Evolutionary conservation across 2,888 invertebrate species (phyloP), one percentile per base, ranked within the genome.

Genomic region (Lasius platythorax): DNA sequence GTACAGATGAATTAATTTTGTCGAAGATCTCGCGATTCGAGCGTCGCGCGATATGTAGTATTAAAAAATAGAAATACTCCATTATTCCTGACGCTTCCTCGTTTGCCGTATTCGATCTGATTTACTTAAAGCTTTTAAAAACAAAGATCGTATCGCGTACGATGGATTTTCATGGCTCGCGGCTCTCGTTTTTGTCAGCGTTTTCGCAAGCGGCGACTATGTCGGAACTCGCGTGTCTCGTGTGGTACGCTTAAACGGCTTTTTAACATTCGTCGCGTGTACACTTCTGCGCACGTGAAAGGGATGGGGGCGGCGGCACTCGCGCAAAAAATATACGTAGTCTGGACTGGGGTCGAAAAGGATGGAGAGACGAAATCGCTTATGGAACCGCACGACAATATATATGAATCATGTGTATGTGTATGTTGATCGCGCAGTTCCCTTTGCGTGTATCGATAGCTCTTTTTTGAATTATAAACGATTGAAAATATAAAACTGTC

Each of bases 221-320:
- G 50, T 46, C 43, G 61, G 46, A 58, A 63, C 70, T 87, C 86
- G 86, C 89, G 87, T 85, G 87, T 30, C 28, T 40, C 53, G 50
- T 75, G 85, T 56, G 58, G 79, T 72, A 83, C 33, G 68, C 53
- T 85, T 74, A 63, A 79, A 81, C 72, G 82, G 85, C 64, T 90
- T 87, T 90, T 90, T 85, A 87, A 84, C 89, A 74, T 90, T 87
- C 83, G 85, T 90, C 86, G 90, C 89, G 89, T 89, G 89, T 43
- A 28, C 56, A 43, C 64, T 56, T 61, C 33, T 63, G 63, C 68
- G 23, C 67, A 76, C 82, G 68, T 58, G 82, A 81, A 46, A 86
- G 83, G 73, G 63, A 53, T 72, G 85, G 79, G 70, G 18, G 56
- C 15, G 82, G 84, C 68, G 81, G 63, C 74, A 81, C 15, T 58